Evolutionary conservation across 2,797 vertebrate genomes (phyloP).

Genomic region (Pantherophis vulpinus): DNA sequence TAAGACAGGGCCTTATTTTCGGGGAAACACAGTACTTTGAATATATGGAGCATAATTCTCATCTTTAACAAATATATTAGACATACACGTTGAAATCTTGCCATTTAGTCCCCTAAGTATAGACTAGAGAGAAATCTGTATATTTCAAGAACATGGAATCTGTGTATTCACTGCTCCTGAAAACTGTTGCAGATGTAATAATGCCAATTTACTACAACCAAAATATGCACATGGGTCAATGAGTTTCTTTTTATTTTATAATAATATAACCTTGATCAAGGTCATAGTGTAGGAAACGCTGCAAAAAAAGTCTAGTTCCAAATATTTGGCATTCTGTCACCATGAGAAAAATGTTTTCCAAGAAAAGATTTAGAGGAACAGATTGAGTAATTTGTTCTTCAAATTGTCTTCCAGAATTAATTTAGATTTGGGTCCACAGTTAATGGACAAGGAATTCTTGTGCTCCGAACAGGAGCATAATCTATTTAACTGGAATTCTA

Average conservation of each 20-base stretch:
- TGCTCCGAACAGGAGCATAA: not conserved
- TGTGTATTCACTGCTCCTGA: slow-evolving; percentile 22
- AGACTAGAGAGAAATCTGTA: slow-evolving; percentile 25
- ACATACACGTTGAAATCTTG: slow-evolving; percentile 30
- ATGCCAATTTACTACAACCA: slow-evolving; percentile 32
- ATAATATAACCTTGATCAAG: not conserved
- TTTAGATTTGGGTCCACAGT: not conserved
- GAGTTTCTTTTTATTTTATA: not conserved
- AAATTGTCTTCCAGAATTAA: not conserved
- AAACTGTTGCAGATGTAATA: slow-evolving; percentile 13
- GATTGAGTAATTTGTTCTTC: not conserved
- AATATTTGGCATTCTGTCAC: not conserved
- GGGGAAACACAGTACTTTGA: not conserved
- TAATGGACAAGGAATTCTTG: not conserved
- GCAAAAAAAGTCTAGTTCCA: not conserved
- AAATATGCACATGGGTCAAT: not conserved
- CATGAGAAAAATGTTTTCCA: not conserved
- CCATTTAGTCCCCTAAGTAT: slow-evolving; percentile 12
- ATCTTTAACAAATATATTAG: slow-evolving; percentile 2
- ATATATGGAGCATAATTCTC: not conserved
- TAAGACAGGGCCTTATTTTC: too few relatives aligned
- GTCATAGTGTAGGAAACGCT: not conserved
- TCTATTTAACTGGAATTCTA: not conserved
- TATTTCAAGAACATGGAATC: slow-evolving; percentile 24
- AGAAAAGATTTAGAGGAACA: not conserved